Evolutionary conservation across 2,797 vertebrate genomes (phyloP), one percentile per base, ranked within the genome.

Genomic region (Polyboroides typus): DNA sequence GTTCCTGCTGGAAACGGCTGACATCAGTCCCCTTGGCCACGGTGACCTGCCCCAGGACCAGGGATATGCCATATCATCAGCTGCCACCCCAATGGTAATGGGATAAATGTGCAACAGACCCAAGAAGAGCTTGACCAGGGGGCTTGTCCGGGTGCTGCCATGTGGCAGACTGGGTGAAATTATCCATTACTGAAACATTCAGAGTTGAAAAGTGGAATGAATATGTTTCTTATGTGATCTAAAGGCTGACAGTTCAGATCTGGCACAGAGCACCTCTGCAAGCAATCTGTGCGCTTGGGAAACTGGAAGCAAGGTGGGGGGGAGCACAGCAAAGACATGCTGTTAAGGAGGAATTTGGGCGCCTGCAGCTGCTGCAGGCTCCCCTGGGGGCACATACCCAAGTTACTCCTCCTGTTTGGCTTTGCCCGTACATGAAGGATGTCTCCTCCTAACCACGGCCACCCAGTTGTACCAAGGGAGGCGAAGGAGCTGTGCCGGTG

Each of bases 81-180:
- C 21, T 2, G 4, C 34, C 53, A 45, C 26, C n/a, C 53, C 31
- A 67, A 19, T 2, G 1, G 36, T n/a, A 36, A 55, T 1, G 7
- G 53, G 22, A n/a, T 48, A 68, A 60, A 47, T 5, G 20, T 34
- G 23, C 42, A 60, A 73, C 18, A 48, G 16, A 50, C 33, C 22
- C 68, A 36, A 40, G 60, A 67, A 79, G 21, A 44, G 15, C 44
- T 44, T 33, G 25, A 25, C n/a, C 14, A 9, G n/a, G 38, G 29
- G 45, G 12, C 34, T 66, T 52, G n/a, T 31, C 22, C 59, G 47
- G 52, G 31, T 1, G 2, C 67, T 59, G 29, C 34, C 47, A 10
- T 9, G 0, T 34, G 48, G 26, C 42, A 48, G 45, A 20, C 31
- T n/a, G 60, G 12, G n/a, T 40, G 50, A 64, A 56, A 50, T 44